A percentile compares a stretch with the other conserved stretches of the same genome.
Conservation (phyloP, 1,140 invertebrate species). For the Eriosoma lanigerum region DNA sequence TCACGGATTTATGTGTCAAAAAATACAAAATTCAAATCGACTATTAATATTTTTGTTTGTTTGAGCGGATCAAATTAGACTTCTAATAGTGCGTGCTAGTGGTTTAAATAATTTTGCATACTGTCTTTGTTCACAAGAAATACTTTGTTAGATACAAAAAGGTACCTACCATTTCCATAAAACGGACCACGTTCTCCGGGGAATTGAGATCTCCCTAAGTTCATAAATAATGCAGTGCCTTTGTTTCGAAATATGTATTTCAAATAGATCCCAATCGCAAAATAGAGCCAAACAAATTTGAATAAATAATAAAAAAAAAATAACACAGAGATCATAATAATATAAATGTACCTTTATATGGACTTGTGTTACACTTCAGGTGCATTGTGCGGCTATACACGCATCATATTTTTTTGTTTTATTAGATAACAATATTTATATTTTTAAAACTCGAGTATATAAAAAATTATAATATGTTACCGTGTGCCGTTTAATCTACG, state of each 20-base stretch:
- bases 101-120: not conserved
- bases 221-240: slow-evolving; percentile 45
- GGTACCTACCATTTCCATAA: slow-evolving; percentile 18
- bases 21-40: no score
- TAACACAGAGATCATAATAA: not conserved
- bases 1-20: no score
- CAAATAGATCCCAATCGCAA: slow-evolving; percentile 13
- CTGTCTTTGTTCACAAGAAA: not conserved
- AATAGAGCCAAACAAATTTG: slow-evolving; percentile 24
- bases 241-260: slow-evolving; percentile 39
- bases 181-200: slow-evolving; percentile 1
- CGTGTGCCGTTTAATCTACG: no score
- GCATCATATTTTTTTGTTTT: no score
- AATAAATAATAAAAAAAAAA: slow-evolving; percentile 25
- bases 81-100: not conserved
- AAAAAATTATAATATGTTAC: no score
- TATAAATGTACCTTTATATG: not conserved
- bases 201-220: slow-evolving; percentile 15
- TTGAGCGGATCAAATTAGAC: not conserved
- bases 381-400: no score
- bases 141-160: not conserved
- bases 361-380: no score
- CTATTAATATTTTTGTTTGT: no score
- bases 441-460: no score
- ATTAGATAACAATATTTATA: no score